These are phyloP conservation scores for Aspidiotus destructor DNA, from an alignment of 2,888 invertebrate genomes.

Conservation along the genomic window DNA sequence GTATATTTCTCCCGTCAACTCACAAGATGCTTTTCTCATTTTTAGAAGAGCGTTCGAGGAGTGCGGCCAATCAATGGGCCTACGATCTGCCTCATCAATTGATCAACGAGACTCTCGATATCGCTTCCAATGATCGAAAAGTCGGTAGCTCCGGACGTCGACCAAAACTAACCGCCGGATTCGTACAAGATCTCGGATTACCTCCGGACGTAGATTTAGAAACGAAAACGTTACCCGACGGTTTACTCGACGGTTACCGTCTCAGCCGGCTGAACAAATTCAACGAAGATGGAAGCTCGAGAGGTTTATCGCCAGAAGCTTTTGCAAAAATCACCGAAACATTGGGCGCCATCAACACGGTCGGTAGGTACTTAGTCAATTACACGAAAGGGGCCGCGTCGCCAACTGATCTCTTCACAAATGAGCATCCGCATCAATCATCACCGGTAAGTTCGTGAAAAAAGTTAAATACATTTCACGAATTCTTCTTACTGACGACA, in stretches of 20 bases:
- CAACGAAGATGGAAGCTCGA: slow-evolving; percentile 20
- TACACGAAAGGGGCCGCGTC: slow-evolving; percentile 50
- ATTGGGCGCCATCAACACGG: slow-evolving; percentile 71
- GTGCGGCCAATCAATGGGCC: slow-evolving; percentile 17
- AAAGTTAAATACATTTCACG: neutral
- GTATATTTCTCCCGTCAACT: too few relatives aligned
- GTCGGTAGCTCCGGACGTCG: neutral
- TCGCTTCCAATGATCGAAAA: neutral
- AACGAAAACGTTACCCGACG: neutral
- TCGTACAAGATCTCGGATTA: slow-evolving; percentile 15
- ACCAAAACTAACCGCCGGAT: slow-evolving; percentile 18
- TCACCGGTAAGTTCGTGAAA: slow-evolving; percentile 20
- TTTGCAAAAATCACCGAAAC: slow-evolving; percentile 51
- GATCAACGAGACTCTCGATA: slow-evolving; percentile 18
- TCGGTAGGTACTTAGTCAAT: slow-evolving; percentile 74
- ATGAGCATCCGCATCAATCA: slow-evolving; percentile 29
- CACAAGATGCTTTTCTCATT: too few relatives aligned
- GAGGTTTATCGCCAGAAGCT: slow-evolving; percentile 38
- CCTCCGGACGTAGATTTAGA: neutral
- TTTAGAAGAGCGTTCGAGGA: neutral
- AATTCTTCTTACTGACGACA: neutral
- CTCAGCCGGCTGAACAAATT: slow-evolving; percentile 8
- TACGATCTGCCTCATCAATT: slow-evolving; percentile 27
- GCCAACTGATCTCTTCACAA: slow-evolving; percentile 16
- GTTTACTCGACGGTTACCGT: neutral